These are phyloP conservation scores for Mythimna ferrago DNA, from an alignment of 2,888 invertebrate species.

Conservation along the genomic window DNA sequence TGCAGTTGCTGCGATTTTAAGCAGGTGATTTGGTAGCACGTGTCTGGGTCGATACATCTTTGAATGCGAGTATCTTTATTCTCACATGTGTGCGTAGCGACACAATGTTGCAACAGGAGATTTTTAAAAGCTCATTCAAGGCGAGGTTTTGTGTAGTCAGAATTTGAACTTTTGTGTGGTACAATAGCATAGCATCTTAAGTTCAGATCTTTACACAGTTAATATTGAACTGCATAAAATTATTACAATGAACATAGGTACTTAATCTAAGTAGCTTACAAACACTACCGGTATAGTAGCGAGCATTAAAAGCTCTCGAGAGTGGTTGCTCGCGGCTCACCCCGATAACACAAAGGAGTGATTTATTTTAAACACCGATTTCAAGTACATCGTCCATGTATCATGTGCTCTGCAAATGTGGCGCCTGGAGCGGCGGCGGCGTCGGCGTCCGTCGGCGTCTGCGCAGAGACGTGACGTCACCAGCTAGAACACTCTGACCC, in stretches of 20 bases:
- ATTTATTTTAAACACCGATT: slow-evolving; percentile 82
- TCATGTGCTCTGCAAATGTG: slow-evolving; percentile 88
- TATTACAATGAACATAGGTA: slow-evolving; percentile 33
- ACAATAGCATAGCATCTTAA: slow-evolving; percentile 1
- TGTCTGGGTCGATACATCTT: slow-evolving; percentile 51
- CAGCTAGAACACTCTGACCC: slow-evolving; percentile 64
- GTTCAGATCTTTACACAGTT: not conserved
- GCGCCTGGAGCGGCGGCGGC: slow-evolving; percentile 78
- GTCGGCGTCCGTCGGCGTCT: slow-evolving; percentile 69
- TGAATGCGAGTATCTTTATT: slow-evolving; percentile 32
- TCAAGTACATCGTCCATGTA: slow-evolving; percentile 76
- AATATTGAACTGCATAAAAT: slow-evolving; percentile 18
- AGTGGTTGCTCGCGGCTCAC: slow-evolving; percentile 69
- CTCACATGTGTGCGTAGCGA: slow-evolving; percentile 21
- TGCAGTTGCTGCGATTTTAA: slow-evolving; percentile 64
- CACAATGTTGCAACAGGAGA: slow-evolving; percentile 59
- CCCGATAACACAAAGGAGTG: slow-evolving; percentile 79
- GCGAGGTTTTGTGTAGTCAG: not conserved
- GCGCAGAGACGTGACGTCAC: slow-evolving; percentile 82
- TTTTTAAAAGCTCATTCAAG: slow-evolving; percentile 54
- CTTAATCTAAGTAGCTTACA: slow-evolving; percentile 41
- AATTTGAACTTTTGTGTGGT: slow-evolving; percentile 12
- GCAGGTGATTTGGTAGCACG: slow-evolving; percentile 72
- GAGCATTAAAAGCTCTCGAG: slow-evolving; percentile 76
- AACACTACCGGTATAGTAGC: slow-evolving; percentile 51